phyloP scores from a whole-genome alignment of 2,113 vertebrate genomes.

The Callospermophilus lateralis region DNA sequence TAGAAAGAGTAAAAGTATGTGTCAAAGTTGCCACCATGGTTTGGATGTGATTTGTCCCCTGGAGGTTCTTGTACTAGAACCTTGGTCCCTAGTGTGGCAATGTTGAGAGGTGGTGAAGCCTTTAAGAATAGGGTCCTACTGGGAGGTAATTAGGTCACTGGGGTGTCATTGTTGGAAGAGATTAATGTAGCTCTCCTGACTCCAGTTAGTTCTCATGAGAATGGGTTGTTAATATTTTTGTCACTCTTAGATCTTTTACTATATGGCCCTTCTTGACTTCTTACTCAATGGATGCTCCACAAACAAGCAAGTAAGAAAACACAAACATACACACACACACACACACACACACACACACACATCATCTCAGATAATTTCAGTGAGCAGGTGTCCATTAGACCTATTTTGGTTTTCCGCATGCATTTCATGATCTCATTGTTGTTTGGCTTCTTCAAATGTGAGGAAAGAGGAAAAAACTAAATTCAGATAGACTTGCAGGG shows the following conservation, averaged over 20 bases:
- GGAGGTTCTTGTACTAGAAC: not conserved
- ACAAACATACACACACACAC: not conserved
- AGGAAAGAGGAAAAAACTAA: not conserved
- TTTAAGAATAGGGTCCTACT: not conserved
- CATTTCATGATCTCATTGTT: accelerated
- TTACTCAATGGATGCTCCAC: not conserved
- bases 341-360: not conserved
- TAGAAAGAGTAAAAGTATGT: not conserved
- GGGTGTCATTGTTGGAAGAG: not conserved
- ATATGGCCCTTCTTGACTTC: not conserved
- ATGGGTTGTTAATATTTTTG: not conserved
- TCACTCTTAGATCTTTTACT: not conserved
- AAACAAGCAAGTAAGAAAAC: not conserved
- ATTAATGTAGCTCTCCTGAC: not conserved
- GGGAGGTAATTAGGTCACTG: not conserved
- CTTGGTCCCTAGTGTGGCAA: not conserved
- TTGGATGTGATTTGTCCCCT: not conserved
- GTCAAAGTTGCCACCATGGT: not conserved
- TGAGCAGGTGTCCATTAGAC: not conserved
- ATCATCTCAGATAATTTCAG: not conserved
- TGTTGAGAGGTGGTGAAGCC: no score
- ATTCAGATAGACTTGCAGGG: not conserved
- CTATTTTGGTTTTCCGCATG: not conserved
- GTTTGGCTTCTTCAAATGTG: not conserved
- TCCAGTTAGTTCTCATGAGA: not conserved